A percentile compares a stretch with the other conserved stretches of the same genome.
Conservation (phyloP, 2,888 invertebrate species). For the Empis stercorea region DNA sequence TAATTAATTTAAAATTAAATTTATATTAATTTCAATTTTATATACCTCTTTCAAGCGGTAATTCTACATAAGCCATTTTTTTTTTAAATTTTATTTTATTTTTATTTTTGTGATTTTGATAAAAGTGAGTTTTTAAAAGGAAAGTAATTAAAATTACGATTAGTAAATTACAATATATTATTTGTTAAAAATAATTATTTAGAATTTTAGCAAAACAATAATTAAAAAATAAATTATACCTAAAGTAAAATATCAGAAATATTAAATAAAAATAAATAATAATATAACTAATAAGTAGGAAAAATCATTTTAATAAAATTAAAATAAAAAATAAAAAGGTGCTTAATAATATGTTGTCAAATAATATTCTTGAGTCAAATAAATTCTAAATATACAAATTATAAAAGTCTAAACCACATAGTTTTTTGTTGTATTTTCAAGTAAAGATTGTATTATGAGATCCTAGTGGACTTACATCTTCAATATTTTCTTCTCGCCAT, state of each 20-base stretch:
- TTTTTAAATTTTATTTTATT: conserved; percentile 15
- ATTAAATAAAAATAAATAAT: too few species aligned
- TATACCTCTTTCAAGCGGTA: conserved; percentile 37
- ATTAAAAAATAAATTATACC: not conserved
- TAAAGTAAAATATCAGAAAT: not conserved
- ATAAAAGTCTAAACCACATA: too few species aligned
- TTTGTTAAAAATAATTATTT: too few species aligned
- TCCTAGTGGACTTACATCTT: too few species aligned
- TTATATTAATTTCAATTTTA: conserved; percentile 13
- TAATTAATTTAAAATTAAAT: not conserved
- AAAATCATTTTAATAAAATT: not conserved
- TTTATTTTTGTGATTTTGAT: conserved; percentile 1
- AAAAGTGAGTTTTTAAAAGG: not conserved
- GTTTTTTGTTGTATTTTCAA: too few species aligned
- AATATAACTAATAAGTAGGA: too few species aligned
- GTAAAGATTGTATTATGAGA: too few species aligned
- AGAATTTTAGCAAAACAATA: too few species aligned
- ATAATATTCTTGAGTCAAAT: too few species aligned
- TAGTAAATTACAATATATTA: not conserved
- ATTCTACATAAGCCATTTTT: conserved; percentile 30
- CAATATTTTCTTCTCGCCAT: too few species aligned
- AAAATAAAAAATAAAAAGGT: not conserved
- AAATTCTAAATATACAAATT: too few species aligned
- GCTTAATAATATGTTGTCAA: too few species aligned
- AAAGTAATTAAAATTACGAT: not conserved